phyloP scores from a whole-genome alignment of 2,797 vertebrate genomes.

The Rhabdomys pumilio region DNA sequence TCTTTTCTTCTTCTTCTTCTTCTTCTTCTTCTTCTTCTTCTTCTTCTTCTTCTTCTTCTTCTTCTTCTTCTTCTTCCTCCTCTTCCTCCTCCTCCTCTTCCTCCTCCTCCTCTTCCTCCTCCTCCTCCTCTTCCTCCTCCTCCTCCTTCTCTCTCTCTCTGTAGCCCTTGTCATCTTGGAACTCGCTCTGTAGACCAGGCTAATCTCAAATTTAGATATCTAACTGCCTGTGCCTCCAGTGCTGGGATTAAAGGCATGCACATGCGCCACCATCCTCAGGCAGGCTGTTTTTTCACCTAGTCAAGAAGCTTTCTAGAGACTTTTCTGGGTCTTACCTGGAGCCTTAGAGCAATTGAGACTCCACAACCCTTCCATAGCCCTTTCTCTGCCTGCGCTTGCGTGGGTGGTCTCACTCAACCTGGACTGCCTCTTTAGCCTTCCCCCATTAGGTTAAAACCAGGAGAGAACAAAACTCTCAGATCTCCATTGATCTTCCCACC shows the following conservation, averaged over 20 bases:
- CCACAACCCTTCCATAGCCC: neutral
- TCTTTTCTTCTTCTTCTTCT: too few relatives aligned
- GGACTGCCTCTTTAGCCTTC: neutral
- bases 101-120: fast-evolving
- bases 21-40: too few relatives aligned
- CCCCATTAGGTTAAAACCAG: neutral
- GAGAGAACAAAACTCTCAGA: neutral
- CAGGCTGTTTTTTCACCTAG: neutral
- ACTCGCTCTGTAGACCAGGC: neutral
- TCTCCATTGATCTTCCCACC: neutral
- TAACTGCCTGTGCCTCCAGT: neutral
- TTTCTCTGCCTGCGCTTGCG: neutral
- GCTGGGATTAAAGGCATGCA: neutral
- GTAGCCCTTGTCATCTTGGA: neutral
- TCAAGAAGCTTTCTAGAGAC: neutral
- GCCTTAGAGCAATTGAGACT: neutral
- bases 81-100: too few relatives aligned
- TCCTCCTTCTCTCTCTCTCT: too few relatives aligned
- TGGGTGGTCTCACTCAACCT: neutral
- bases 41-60: too few relatives aligned
- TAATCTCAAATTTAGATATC: neutral
- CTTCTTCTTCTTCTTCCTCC: too few relatives aligned
- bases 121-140: too few relatives aligned
- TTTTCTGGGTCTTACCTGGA: neutral
- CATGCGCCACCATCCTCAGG: neutral